phyloP scores from a whole-genome alignment of 2,888 invertebrate genomes.

The Kuschelorhynchus macadamiae region DNA sequence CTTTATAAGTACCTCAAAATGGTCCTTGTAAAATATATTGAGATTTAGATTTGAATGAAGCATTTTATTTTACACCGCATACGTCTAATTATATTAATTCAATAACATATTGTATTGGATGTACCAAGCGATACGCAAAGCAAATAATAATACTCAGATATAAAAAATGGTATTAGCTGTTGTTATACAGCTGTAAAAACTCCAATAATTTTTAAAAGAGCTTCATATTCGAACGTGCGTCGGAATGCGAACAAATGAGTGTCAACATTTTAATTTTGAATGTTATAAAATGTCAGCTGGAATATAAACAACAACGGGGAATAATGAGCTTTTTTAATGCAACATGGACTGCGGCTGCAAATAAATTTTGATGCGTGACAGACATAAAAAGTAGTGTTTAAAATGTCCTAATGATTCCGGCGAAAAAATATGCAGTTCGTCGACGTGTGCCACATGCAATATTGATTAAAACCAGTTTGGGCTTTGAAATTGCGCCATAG shows the following conservation, averaged over 20 bases:
- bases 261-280: conserved; percentile 42
- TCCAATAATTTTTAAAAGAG: conserved; percentile 24
- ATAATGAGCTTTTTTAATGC: conserved; percentile 38
- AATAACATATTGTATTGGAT: no score
- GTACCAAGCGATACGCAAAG: no score
- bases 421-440: conserved; percentile 19
- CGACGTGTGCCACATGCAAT: conserved; percentile 16
- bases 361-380: conserved; percentile 32
- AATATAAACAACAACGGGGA: conserved; percentile 34
- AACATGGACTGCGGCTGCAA: conserved; percentile 19
- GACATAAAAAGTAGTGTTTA: conserved; percentile 29
- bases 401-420: conserved; percentile 21
- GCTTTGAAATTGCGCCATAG: neutral
- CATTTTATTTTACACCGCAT: no score
- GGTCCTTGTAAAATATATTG: no score
- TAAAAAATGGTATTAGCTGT: no score
- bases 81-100: no score
- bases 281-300: conserved; percentile 38
- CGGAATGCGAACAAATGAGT: conserved; percentile 33
- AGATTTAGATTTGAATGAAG: no score
- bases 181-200: conserved; percentile 17
- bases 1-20: no score
- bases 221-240: conserved; percentile 27
- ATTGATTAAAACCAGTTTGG: conserved; percentile 22
- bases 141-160: neutral